These are phyloP conservation scores for Caenorhabditis imperialis DNA, from an alignment of 2,888 invertebrate genomes.

Conservation along the genomic window DNA sequence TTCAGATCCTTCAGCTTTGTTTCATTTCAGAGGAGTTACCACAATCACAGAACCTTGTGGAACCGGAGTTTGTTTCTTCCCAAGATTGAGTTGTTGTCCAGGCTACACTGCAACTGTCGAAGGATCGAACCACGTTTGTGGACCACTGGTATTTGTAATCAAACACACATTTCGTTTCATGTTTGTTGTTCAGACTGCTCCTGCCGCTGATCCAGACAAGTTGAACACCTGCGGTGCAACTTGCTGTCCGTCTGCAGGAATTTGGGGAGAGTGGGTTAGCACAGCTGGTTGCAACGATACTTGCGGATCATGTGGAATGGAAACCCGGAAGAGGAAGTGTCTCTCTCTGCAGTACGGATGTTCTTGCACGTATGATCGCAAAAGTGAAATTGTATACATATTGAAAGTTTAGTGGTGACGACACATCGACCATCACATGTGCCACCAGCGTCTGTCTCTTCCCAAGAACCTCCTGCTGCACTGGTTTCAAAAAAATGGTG, in stretches of 20 bases:
- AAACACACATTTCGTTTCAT: too few species aligned
- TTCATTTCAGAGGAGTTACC: background rate
- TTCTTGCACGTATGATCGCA: constrained; percentile 48
- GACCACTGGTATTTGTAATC: constrained; percentile 6
- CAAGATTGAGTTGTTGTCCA: constrained; percentile 52
- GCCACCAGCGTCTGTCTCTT: constrained; percentile 50
- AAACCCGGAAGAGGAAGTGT: constrained; percentile 49
- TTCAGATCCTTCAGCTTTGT: too few species aligned
- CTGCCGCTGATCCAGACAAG: constrained; percentile 5
- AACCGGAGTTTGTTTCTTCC: constrained; percentile 53
- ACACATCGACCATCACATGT: constrained; percentile 25
- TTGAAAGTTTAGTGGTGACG: constrained; percentile 36
- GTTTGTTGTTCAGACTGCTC: constrained; percentile 1
- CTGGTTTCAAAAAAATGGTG: constrained; percentile 33
- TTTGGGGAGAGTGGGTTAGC: constrained; percentile 60
- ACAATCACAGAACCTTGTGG: constrained; percentile 17
- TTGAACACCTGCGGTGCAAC: constrained; percentile 34
- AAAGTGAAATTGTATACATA: background rate
- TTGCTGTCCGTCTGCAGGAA: constrained; percentile 37
- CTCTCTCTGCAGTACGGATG: constrained; percentile 59
- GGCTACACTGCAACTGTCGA: constrained; percentile 21
- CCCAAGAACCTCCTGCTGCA: constrained; percentile 61
- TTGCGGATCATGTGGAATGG: constrained; percentile 60
- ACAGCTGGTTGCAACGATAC: constrained; percentile 56
- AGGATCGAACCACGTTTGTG: constrained; percentile 18